phyloP scores from a whole-genome alignment of 2,113 vertebrate genomes.

The Alethe diademata region DNA sequence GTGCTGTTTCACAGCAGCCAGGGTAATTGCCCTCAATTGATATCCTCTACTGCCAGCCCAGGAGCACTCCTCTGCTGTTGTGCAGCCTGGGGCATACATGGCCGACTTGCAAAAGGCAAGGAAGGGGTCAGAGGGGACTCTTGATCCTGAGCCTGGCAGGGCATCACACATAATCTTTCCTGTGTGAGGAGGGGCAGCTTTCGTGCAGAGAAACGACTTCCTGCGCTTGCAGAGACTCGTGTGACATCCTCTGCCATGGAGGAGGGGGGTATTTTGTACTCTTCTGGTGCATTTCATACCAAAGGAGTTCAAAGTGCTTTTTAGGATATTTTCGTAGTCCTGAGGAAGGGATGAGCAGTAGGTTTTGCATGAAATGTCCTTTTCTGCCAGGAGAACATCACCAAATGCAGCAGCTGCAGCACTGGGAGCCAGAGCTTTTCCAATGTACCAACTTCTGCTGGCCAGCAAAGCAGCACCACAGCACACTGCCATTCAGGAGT shows the following conservation, averaged over 20 bases:
- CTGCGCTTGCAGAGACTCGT: accelerated
- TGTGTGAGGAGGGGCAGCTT: background rate
- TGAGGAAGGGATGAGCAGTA: background rate
- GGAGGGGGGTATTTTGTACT: background rate
- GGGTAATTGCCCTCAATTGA: background rate
- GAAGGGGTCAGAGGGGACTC: background rate
- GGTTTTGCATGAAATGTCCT: background rate
- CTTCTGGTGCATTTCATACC: background rate
- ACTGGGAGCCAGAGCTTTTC: background rate
- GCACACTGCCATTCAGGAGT: accelerated
- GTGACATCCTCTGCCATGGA: background rate
- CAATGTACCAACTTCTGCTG: background rate
- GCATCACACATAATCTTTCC: accelerated
- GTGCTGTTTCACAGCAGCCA: background rate
- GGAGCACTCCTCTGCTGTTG: background rate
- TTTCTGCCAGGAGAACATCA: background rate
- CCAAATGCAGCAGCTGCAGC: accelerated
- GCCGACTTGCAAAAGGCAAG: background rate
- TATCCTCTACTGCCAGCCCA: background rate
- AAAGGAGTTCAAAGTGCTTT: background rate
- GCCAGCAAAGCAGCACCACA: background rate
- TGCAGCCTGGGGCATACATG: accelerated
- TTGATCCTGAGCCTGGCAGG: background rate
- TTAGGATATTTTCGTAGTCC: background rate
- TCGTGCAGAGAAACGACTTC: background rate